Conservation (phyloP, 2,113 vertebrate genomes). For the Narcine bancroftii region DNA sequence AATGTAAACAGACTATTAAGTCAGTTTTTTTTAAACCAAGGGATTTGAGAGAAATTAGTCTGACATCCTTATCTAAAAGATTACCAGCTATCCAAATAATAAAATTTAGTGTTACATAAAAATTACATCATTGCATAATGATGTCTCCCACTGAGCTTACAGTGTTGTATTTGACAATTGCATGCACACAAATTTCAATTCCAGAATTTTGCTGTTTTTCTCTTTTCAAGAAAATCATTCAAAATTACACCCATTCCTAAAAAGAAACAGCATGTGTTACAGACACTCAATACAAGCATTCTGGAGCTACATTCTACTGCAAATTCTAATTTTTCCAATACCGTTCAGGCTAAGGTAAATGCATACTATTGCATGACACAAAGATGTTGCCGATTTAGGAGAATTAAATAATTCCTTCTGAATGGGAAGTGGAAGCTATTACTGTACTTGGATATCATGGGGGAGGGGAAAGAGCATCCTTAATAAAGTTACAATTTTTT, state of each 20-base stretch:
- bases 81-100: not conserved
- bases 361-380: not conserved
- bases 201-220: not conserved
- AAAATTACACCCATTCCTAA: not conserved
- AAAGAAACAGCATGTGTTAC: not conserved
- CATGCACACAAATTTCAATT: slow-evolving; percentile 14
- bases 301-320: not conserved
- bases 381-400: not conserved
- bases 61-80: not conserved
- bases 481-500: not conserved
- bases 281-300: not conserved
- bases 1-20: slow-evolving; percentile 31
- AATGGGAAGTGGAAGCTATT: not conserved
- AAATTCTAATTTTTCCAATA: not conserved
- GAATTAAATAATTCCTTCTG: slow-evolving; percentile 4
- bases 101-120: slow-evolving; percentile 32
- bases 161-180: not conserved
- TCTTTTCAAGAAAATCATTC: not conserved
- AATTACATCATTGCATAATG: not conserved
- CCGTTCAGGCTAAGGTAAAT: not conserved
- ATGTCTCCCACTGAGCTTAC: not conserved
- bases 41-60: not conserved
- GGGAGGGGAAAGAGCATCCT: not conserved
- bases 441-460: not conserved
- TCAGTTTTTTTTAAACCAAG: slow-evolving; percentile 21